Base-by-base conservation (phyloP, 1,140 invertebrate species). In the Leucophenga varia region DNA sequence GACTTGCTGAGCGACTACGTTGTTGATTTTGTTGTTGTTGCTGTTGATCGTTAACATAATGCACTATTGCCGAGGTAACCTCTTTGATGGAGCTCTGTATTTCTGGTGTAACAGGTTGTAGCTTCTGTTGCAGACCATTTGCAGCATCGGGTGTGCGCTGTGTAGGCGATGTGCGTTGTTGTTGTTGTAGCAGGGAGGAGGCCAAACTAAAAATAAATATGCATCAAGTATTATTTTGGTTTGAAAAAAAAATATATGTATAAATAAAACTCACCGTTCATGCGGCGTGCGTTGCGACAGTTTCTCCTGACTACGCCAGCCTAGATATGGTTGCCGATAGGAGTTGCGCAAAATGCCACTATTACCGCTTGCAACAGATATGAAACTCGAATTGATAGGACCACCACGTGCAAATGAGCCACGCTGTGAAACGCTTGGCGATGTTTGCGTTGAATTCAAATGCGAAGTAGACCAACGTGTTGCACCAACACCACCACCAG, bases 1-100 rank as follows among this genome's bases (percentile, higher is more conserved):
- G 73, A 61, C 73, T 75, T 28, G 79, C 55, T 75, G 79, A 51
- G 75, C 79, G 56, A 40, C 64, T 76, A 61, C 48, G 63, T 47
- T 64, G 55, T 50, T 73, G 59, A 37, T 51, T 38, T 37, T 36
- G 47, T 25, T 53, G 43, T 22, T 63, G 60, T 14, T 55, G 35
- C 31, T 55, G 49, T n/a, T 54, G 52, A 32, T 88, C 88, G 55
- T 88, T 89, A 30, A 93, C 90, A 78, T 92, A 93, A 74, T 93
- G 89, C 34, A 92, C 90, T 56, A 94, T 93, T n/a, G 91, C 91
- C 53, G 90, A 92, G 25, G 91, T 93, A 22, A 94, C 90, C 77
- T 92, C 90, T 75, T 91, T 92, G 73, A 94, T 93, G 44, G 89
- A 92, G 50, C 88, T 86, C 59, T 91, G 88, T 57, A 94, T 91